These are phyloP conservation scores for Lanius ludovicianus DNA, from an alignment of 2,113 vertebrate species.

Conservation along the genomic window DNA sequence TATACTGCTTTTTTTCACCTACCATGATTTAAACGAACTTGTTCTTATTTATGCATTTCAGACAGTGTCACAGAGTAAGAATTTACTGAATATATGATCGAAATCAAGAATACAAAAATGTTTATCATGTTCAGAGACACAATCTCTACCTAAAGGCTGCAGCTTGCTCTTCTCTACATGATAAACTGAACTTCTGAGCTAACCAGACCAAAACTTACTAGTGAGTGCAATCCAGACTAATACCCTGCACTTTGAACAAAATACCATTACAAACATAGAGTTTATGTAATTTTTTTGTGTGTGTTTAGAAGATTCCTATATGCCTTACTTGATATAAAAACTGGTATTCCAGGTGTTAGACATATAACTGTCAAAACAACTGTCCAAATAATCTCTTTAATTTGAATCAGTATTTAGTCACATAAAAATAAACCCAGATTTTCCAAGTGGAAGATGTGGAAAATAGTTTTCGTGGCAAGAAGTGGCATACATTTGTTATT, in stretches of 20 bases:
- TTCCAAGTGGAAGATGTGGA: rapidly evolving
- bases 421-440: background rate
- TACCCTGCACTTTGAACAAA: background rate
- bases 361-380: background rate
- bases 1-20: background rate
- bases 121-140: background rate
- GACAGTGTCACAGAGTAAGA: background rate
- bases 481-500: background rate
- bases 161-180: background rate
- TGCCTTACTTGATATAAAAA: background rate
- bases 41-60: background rate
- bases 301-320: background rate
- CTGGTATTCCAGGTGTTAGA: background rate
- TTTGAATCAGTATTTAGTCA: background rate
- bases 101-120: background rate
- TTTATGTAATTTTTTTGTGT: background rate
- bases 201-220: background rate
- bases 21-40: background rate
- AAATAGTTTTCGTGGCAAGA: background rate
- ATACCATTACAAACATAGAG: background rate
- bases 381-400: background rate
- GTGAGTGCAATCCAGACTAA: background rate
- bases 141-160: background rate
- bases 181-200: background rate
- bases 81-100: background rate